These are phyloP conservation scores for Patella depressa DNA, from an alignment of 2,888 invertebrate genomes.

Conservation along the genomic window DNA sequence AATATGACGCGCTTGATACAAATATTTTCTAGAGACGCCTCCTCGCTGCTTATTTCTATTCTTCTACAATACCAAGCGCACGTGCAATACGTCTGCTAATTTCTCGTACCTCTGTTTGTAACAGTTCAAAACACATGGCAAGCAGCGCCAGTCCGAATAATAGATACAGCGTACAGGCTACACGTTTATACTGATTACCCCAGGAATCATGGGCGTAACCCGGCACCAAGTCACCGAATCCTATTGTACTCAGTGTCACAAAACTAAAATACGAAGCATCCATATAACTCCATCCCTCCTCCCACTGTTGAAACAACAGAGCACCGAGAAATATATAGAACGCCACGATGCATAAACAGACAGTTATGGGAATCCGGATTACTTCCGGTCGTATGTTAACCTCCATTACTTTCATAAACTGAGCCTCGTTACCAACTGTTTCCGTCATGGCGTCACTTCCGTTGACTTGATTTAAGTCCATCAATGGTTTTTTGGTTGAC, in stretches of 20 bases:
- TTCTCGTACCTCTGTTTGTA: constrained; percentile 71
- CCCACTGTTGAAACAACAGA: constrained; percentile 91
- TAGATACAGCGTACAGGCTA: constrained; percentile 70
- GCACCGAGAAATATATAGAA: constrained; percentile 92
- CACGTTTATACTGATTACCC: constrained; percentile 62
- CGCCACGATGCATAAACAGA: constrained; percentile 91
- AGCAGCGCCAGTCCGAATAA: constrained; percentile 72
- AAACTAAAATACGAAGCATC: constrained; percentile 79
- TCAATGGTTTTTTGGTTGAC: background rate
- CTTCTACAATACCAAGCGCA: background rate
- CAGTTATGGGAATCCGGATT: constrained; percentile 83
- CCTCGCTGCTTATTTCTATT: background rate
- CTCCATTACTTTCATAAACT: background rate
- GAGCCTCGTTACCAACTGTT: constrained; percentile 17
- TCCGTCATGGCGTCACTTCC: constrained; percentile 10
- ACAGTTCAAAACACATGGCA: constrained; percentile 73
- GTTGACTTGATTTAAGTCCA: background rate
- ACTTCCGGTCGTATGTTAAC: constrained; percentile 30
- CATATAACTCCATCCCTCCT: constrained; percentile 87
- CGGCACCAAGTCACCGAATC: constrained; percentile 72
- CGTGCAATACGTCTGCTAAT: constrained; percentile 9
- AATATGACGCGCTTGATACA: too few relatives aligned
- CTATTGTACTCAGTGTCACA: constrained; percentile 72
- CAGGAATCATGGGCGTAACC: constrained; percentile 58
- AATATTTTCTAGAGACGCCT: too few relatives aligned